Conservation (phyloP, 2,797 vertebrate genomes). For the Cuniculus paca region DNA sequence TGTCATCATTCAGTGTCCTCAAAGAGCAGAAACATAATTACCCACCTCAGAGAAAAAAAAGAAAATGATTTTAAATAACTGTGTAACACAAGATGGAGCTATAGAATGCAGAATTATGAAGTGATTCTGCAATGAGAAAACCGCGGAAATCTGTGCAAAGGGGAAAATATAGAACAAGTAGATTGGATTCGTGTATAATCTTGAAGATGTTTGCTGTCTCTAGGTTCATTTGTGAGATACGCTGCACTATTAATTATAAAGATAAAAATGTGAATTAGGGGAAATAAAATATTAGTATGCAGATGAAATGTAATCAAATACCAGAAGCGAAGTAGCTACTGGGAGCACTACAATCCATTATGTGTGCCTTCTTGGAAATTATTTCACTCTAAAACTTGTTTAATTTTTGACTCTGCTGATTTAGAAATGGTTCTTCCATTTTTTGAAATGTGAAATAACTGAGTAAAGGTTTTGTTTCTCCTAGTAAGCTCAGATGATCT, state of each 20-base stretch:
- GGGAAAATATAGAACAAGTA: not conserved
- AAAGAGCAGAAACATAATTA: constrained; percentile 68
- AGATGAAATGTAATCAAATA: not conserved
- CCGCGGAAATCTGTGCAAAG: not conserved
- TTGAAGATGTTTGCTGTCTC: not conserved
- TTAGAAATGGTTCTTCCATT: not conserved
- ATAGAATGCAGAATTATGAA: constrained; percentile 75
- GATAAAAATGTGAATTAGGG: constrained; percentile 3
- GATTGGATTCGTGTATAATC: not conserved
- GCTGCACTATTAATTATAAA: not conserved
- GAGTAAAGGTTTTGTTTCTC: not conserved
- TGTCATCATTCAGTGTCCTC: constrained; percentile 64
- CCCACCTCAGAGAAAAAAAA: not conserved
- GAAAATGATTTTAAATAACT: constrained; percentile 57
- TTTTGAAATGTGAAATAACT: not conserved
- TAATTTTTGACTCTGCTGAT: not conserved
- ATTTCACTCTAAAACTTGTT: not conserved
- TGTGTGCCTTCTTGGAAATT: not conserved
- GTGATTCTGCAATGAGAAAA: not conserved
- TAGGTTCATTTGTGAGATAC: not conserved
- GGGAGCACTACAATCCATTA: not conserved
- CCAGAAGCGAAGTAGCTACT: not conserved
- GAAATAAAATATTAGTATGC: not conserved
- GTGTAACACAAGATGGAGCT: constrained; percentile 83
- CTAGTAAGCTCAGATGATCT: not conserved